Base-by-base conservation (phyloP, 2,888 invertebrate genomes). In the Elysia crispata region DNA sequence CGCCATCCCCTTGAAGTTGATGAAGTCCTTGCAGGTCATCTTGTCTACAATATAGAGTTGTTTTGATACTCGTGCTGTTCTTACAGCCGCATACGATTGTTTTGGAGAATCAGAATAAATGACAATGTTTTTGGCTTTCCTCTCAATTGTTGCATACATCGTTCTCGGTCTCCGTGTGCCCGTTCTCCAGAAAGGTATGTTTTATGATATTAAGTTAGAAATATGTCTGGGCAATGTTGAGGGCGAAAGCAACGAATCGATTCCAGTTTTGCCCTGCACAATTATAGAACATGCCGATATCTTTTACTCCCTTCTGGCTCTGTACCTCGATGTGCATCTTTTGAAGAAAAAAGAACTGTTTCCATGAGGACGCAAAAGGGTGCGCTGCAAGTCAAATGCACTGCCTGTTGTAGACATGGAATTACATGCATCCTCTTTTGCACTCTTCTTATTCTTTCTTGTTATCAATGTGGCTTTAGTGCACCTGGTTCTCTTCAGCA, bases 1-100 rank as follows among this genome's bases (percentile, higher is more conserved):
- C 25, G 73, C 54, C 73, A 54, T 50, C 25, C 23, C 25, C n/a
- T 49, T 57, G n/a, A 73, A 73, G 54, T 73, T 13, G 13, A 73
- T 25, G 28, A 73, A 50, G 50, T 73, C 54, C 49, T 23, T 25
- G 11, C 15, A 5, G 25, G 23, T 50, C 50, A 73, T 23, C 31
- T 73, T 54, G 0, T 73, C 31, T 1, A 73, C 54, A 28, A 73
- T 54, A 54, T 73, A 73, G 23, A 30, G 50, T 15, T 23, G 49
- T 54, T 41, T 25, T n/a, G 1, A 13, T 1, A 20, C 23, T 23
- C 54, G 11, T 23, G 57, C 73, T 11, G 25, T 23, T 73, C 73
- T 49, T 25, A 50, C 25, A 25, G 23, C 25, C 1, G 49, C 50
- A 25, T 49, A 49, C 73, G 50, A 50, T 8, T 73, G 73, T 15